phyloP scores from a whole-genome alignment of 2,888 invertebrate genomes.

The Chorisops tibialis region DNA sequence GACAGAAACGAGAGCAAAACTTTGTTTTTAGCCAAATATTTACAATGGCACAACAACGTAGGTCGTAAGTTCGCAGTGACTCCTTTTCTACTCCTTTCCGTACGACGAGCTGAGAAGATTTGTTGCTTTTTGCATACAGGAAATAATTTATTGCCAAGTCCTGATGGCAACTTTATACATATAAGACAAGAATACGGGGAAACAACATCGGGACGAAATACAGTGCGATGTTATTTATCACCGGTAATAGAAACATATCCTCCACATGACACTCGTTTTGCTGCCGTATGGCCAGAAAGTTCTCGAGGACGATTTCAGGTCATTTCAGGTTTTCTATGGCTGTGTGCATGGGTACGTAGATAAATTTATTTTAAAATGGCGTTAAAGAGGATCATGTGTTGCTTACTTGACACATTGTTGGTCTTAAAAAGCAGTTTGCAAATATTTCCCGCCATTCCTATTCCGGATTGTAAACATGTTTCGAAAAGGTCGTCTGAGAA shows the following conservation, averaged over 20 bases:
- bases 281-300: not conserved
- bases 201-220: not conserved
- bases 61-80: no score
- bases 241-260: conserved; percentile 20
- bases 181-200: not conserved
- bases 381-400: conserved; percentile 35
- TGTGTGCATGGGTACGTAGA: conserved; percentile 16
- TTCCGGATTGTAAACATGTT: no score
- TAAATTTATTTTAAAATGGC: conserved; percentile 30
- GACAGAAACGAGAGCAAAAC: not conserved
- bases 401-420: conserved; percentile 24
- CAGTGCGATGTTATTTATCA: conserved; percentile 20
- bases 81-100: no score
- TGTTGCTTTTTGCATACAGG: not conserved
- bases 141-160: not conserved
- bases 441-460: conserved; percentile 2
- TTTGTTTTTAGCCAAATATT: conserved; percentile 6
- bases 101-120: not conserved
- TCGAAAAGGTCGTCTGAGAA: no score
- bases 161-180: not conserved
- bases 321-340: conserved; percentile 25
- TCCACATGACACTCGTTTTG: conserved; percentile 1
- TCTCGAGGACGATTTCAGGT: conserved; percentile 14
- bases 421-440: conserved; percentile 20
- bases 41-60: not conserved